phyloP scores from a whole-genome alignment of 2,113 vertebrate species.

The Piaya cayana region DNA sequence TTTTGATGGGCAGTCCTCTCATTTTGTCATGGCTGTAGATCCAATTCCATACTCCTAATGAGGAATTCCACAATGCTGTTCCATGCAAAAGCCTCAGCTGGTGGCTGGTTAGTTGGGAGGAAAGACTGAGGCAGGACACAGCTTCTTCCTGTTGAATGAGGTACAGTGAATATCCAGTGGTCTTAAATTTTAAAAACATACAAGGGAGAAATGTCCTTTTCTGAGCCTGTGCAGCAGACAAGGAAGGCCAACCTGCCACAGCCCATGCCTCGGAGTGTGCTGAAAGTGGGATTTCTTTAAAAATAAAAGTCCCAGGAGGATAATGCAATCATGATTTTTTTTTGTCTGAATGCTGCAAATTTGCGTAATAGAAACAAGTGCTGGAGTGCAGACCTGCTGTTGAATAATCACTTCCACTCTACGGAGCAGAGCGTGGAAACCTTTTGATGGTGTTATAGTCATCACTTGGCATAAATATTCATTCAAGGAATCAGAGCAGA shows the following conservation, averaged over 20 bases:
- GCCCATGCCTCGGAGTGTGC: rapidly evolving
- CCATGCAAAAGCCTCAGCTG: neutral
- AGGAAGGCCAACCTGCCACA: neutral
- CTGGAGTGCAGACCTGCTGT: constrained; percentile 48
- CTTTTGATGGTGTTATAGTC: constrained; percentile 69
- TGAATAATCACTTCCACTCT: constrained; percentile 65
- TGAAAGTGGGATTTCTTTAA: neutral
- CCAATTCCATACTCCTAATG: rapidly evolving
- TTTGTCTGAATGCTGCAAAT: constrained; percentile 59
- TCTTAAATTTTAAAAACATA: neutral
- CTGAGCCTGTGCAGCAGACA: neutral
- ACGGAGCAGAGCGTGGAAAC: constrained; percentile 35
- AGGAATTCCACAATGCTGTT: neutral
- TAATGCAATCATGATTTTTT: constrained; percentile 22
- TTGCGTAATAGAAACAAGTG: constrained; percentile 70
- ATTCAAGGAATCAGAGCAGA: constrained; percentile 71
- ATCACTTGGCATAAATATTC: constrained; percentile 74
- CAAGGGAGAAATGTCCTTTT: neutral
- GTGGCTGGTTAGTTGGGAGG: neutral
- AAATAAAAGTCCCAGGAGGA: constrained; percentile 29
- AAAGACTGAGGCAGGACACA: neutral
- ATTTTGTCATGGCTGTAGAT: neutral
- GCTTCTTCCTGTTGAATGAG: neutral
- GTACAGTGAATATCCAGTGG: neutral
- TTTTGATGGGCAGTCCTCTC: neutral